These are phyloP conservation scores for Macaca fascicularis DNA, from an alignment of 2,113 vertebrate genomes.

Conservation along the genomic window T2T-MFA8v1.1 NC_088393.1:58605001-58605500, in stretches of 20 bases:
- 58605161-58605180: not conserved
- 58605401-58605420: not conserved
- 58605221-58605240: not conserved
- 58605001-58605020: not conserved
- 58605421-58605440: not conserved
- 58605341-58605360: not conserved
- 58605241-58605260: not conserved
- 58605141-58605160: not conserved
- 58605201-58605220: not conserved
- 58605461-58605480: not conserved
- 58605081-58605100: rapidly evolving
- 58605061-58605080: not conserved
- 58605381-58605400: rapidly evolving
- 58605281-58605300: not conserved
- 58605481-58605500: not conserved
- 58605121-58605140: rapidly evolving
- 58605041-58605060: not conserved
- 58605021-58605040: rapidly evolving
- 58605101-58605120: not conserved
- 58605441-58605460: not conserved
- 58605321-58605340: not conserved
- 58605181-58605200: rapidly evolving
- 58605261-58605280: not conserved
- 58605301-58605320: not conserved
- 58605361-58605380: not conserved